Base-by-base conservation (phyloP, 2,888 invertebrate species). In the Aelia acuminata region DNA sequence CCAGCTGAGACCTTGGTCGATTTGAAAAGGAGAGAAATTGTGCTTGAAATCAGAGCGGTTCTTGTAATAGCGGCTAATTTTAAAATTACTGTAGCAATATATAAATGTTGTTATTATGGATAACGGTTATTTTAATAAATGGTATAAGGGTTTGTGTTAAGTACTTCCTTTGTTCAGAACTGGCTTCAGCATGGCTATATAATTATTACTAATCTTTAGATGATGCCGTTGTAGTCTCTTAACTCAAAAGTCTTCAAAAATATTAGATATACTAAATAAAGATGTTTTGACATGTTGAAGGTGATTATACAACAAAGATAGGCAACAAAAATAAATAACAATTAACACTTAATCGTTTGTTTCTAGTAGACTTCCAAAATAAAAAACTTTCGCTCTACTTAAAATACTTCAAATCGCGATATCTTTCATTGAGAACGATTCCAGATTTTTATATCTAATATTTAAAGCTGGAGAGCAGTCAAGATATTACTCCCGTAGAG, bases 21-120 rank as follows among this genome's bases (percentile, higher is more conserved):
- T 70, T 70, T 70, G 35, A 70, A 70, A 70, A 70, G 31, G 31
- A 70, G 63, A 70, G 63, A 70, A 70, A 70, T 70, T 70, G 63
- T 70, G 63, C 63, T 70, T 70, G 63, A 70, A 70, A 70, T 35
- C 7, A 70, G 63, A 70, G 63, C 63, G 63, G 63, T 70, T 70
- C 31, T 70, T 70, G 31, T 70, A 70, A 70, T 70, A 35, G 63
- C 63, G 35, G 63, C 1, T 70, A 70, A 70, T 70, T 70, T 70
- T 1, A 70, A 70, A 70, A 35, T 70, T 70, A 35, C 31, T 35
- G 63, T 57, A 57, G 57, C 31, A 57, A 70, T 35, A 22, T 31
- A 35, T 35, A 70, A 70, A 70, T 70, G 31, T 70, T 70, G 63
- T 31, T 70, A 70, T 70, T 70, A 70, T 35, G 20, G 63, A 35